Evolutionary conservation across 2,888 invertebrate genomes (phyloP).

Genomic region (Caenorhabditis imperialis): DNA sequence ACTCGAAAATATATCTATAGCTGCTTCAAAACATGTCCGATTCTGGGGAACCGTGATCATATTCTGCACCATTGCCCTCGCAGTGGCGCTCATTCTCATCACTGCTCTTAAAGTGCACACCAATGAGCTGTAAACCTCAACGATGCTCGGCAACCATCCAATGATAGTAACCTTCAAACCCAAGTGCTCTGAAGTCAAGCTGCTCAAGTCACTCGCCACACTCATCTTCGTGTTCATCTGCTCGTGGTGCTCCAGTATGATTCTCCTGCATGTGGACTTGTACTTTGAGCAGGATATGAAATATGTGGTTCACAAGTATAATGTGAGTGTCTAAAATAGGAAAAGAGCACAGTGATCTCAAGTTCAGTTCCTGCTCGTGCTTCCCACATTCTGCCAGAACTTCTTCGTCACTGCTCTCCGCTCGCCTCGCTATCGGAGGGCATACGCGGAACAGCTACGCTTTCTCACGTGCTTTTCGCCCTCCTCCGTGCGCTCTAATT

Average conservation of each 20-base stretch:
- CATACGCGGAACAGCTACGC: slow-evolving; percentile 20
- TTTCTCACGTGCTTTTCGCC: no score
- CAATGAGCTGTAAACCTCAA: background rate
- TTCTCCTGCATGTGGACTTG: slow-evolving; percentile 16
- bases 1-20: slow-evolving; percentile 8
- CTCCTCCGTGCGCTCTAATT: background rate
- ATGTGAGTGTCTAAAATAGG: background rate
- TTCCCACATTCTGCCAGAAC: slow-evolving; percentile 42
- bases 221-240: slow-evolving; percentile 37
- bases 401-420: slow-evolving; percentile 30
- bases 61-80: slow-evolving; percentile 13
- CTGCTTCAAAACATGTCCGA: slow-evolving; percentile 14
- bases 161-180: slow-evolving; percentile 8
- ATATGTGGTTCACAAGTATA: slow-evolving; percentile 33
- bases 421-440: slow-evolving; percentile 22
- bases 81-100: slow-evolving; percentile 16
- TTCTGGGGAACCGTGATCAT: slow-evolving; percentile 39
- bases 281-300: slow-evolving; percentile 8
- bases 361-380: slow-evolving; percentile 30
- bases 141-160: background rate
- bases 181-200: slow-evolving; percentile 19
- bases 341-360: background rate
- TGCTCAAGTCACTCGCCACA: slow-evolving; percentile 27
- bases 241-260: slow-evolving; percentile 28
- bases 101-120: slow-evolving; percentile 24